Evolutionary conservation across 2,888 invertebrate species (phyloP), one percentile per base, ranked within the genome.

Genomic region (Choreutis nemorana): DNA sequence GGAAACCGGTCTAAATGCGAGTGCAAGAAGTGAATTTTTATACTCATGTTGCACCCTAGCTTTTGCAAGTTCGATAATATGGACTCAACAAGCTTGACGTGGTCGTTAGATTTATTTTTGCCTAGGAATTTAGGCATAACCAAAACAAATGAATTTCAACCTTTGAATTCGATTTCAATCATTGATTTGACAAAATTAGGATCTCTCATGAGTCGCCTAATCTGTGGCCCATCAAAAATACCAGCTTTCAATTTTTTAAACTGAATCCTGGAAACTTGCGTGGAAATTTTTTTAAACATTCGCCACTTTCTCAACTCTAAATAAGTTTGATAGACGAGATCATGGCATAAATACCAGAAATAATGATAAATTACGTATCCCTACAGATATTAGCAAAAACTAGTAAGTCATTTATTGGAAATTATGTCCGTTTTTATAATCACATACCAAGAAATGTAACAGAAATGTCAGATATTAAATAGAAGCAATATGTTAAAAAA

Each of bases 1-100:
- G n/a, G n/a, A n/a, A n/a, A n/a, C 50, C 14, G n/a, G n/a, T n/a
- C n/a, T 0, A 55, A 14, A 34, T 58, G 57, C 6, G 32, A 37
- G 32, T 42, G 33, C 8, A 55, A 22, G 28, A 28, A 14, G 8
- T 6, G 9, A 11, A 22, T 10, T 10, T 22, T 10, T 9, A 22
- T 10, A 10, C 24, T 24, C 24, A 24, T 24, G 24, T 24, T 24
- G 24, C 24, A 27, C 18, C 12, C 22, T 28, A 28, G 14, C 28
- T 28, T 13, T 28, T 28, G 21, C 28, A 28, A 28, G 28, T 28
- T 28, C 25, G 25, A 30, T 24, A 25, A 14, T 14, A 25, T 30
- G 21, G 18, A 18, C 18, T 18, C 26, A 26, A 31, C 31, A 31
- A 31, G 31, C 13, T 29, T 15, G 13, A 29, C 29, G 23, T 29